These are phyloP conservation scores for Pycnonotus jocosus DNA, from an alignment of 2,113 vertebrate species.

Conservation along the genomic window DNA sequence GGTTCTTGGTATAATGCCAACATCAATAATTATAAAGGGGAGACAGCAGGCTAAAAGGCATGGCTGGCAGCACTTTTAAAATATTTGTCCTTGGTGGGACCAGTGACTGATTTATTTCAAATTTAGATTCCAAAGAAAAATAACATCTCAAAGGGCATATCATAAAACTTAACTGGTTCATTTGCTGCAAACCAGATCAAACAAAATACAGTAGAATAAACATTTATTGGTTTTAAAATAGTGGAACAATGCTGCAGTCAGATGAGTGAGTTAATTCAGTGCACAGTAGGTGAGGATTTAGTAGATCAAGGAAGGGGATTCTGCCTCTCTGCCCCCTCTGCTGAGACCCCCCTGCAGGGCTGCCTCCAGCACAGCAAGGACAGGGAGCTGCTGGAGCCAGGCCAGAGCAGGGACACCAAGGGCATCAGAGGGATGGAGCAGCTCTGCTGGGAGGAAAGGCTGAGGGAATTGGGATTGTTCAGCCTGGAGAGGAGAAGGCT, in stretches of 20 bases:
- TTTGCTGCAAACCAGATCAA: background rate
- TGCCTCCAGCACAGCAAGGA: background rate
- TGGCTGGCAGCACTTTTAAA: background rate
- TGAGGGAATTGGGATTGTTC: background rate
- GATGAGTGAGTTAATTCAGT: background rate
- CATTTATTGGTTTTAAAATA: background rate
- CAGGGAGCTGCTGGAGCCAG: background rate
- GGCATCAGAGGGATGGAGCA: background rate
- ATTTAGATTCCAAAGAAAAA: slow-evolving; percentile 22
- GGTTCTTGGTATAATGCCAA: background rate
- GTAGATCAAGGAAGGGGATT: background rate
- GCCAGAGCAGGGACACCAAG: background rate
- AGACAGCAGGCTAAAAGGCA: slow-evolving; percentile 15
- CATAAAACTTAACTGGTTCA: background rate
- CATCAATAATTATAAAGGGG: background rate
- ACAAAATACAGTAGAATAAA: background rate
- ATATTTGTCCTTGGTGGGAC: slow-evolving; percentile 12
- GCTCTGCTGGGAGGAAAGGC: background rate
- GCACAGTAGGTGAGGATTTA: background rate
- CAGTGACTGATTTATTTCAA: background rate
- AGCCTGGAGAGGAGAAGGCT: background rate
- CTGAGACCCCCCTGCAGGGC: fast-evolving
- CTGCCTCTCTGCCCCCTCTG: background rate
- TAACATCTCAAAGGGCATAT: background rate
- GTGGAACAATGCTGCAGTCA: background rate